Base-by-base conservation (phyloP, 2,113 vertebrate species). In the Phyllostomus hastatus region DNA sequence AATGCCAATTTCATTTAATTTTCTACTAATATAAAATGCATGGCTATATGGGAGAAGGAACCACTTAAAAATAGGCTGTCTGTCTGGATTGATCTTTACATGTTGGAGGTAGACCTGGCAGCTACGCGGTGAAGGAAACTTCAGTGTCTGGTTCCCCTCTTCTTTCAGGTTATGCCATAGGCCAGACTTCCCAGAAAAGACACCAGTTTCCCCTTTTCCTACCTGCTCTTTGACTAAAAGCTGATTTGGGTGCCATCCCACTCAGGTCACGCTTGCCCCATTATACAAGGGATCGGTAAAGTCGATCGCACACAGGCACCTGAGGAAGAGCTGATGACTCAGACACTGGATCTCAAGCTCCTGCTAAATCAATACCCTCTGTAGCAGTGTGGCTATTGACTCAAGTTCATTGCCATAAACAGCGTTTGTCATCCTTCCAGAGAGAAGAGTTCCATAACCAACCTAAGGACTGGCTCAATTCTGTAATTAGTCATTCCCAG, bases 391-490 rank as follows among this genome's bases (percentile, higher is more conserved):
- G 14, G 17, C 96, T 98, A 97, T 97, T 48, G 97, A 98, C 85
- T 97, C 1, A 0, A 95, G 97, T 97, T 97, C 96, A 94, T 84
- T 84, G 96, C 96, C 96, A 90, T 92, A 82, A 95, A 75, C 87
- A 82, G 46, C n/a, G 24, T 97, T 97, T 98, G 95, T 98, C 97
- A 97, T 97, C 92, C 97, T 98, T 97, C 72, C 81, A 90, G 88
- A 90, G 0, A 93, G 80, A 95, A 80, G 1, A 67, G 70, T 33
- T 52, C 69, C 72, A 83, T 75, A 57, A 46, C 46, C 43, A 70
- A 11, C 48, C 84, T 89, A 48, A 86, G 83, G 50, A 43, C 41
- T 26, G 26, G 46, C 80, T 91, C 22, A 1, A 50, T 87, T 57
- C 67, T 41, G 48, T 5, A 20, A 93, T 86, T 90, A 85, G 78